phyloP scores from a whole-genome alignment of 2,888 invertebrate genomes.

The Parasteatoda lunata region DNA sequence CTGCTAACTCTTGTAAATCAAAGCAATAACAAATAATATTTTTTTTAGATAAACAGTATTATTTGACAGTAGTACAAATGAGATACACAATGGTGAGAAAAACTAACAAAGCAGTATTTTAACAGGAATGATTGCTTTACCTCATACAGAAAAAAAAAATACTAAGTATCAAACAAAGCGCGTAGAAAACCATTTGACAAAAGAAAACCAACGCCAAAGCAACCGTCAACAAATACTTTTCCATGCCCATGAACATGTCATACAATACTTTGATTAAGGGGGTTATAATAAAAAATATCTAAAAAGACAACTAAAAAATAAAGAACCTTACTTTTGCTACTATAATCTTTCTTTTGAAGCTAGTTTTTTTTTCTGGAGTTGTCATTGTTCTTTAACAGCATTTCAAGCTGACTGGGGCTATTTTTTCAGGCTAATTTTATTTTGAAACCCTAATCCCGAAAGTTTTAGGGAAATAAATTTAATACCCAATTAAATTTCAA shows the following conservation, averaged over 20 bases:
- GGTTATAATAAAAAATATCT: conserved; percentile 7
- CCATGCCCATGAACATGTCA: conserved; percentile 47
- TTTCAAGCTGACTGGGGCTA: conserved; percentile 14
- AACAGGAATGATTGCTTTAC: too few species aligned
- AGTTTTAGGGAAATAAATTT: neutral
- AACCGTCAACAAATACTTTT: conserved; percentile 45
- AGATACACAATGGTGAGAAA: too few species aligned
- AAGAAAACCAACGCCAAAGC: conserved; percentile 17
- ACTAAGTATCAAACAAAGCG: conserved; percentile 43
- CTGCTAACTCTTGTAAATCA: too few species aligned
- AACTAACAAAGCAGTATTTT: too few species aligned
- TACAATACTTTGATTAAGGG: conserved; percentile 52
- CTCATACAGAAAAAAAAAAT: conserved; percentile 12
- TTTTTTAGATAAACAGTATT: too few species aligned
- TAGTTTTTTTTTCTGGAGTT: conserved; percentile 25
- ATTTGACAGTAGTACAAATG: too few species aligned
- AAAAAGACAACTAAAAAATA: conserved; percentile 31
- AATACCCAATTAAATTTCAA: conserved; percentile 5
- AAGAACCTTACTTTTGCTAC: conserved; percentile 49
- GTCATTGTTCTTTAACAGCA: conserved; percentile 50
- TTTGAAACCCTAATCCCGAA: conserved; percentile 14
- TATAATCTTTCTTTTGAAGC: conserved; percentile 42
- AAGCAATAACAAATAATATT: too few species aligned
- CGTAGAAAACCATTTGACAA: conserved; percentile 36
- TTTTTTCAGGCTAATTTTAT: conserved; percentile 17